Percentiles rank a stretch among this genome's conserved stretches.
These are phyloP conservation scores for Leptopilina syphax DNA, from an alignment of 2,888 invertebrate species.

Conservation along the genomic window DNA sequence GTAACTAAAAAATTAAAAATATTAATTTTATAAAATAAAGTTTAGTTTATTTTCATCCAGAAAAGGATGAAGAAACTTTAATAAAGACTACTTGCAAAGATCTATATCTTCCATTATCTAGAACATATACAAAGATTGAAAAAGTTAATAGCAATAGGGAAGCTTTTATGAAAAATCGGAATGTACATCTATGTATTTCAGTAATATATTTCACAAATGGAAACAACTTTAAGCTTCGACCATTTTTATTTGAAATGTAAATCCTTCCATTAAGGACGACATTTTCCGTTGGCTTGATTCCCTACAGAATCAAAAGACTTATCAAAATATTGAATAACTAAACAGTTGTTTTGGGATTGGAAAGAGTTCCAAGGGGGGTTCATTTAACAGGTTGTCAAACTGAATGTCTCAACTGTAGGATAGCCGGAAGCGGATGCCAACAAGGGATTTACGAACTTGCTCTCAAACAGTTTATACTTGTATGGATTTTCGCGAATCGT, in stretches of 20 bases:
- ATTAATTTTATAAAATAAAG: not conserved
- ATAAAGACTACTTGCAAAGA: not conserved
- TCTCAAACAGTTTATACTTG: not conserved
- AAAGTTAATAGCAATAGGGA: not conserved
- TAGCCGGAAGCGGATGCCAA: no score
- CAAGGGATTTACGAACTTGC: not conserved
- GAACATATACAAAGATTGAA: constrained; percentile 1
- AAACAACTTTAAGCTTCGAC: no score
- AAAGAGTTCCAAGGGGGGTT: no score
- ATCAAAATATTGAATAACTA: no score
- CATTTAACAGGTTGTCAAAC: no score
- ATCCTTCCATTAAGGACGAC: no score
- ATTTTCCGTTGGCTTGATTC: no score
- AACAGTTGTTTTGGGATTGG: no score
- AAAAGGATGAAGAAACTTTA: not conserved
- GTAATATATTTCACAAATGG: not conserved
- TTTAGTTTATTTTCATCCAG: not conserved
- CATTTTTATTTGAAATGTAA: no score
- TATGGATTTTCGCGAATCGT: not conserved
- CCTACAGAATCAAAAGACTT: no score
- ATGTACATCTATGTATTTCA: not conserved
- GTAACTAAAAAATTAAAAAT: not conserved
- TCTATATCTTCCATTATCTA: not conserved
- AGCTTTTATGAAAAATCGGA: not conserved
- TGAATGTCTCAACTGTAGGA: no score